Base-by-base conservation (phyloP, 2,113 vertebrate genomes). In the Crotalus tigris region DNA sequence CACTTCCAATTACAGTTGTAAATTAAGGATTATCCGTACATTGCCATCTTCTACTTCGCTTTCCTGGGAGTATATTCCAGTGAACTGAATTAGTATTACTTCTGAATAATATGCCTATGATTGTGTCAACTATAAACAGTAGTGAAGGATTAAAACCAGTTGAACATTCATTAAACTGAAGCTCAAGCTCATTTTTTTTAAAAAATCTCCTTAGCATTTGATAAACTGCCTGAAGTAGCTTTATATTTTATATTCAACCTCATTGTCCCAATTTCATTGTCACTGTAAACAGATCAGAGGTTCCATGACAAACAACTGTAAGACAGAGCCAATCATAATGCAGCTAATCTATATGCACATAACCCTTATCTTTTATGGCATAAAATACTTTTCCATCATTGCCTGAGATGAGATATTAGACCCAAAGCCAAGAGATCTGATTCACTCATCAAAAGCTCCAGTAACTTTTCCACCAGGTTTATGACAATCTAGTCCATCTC, bases 381-480 rank as follows among this genome's bases (percentile, higher is more conserved):
- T 49, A 12, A 95, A 85, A 87, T 93, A 44, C 1, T 1, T 85
- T 93, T 53, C 85, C 94, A 39, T 58, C 92, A 0, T 29, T 91
- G 95, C 94, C 95, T 24, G 95, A 55, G 94, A 93, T 9, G 85
- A 95, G 55, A 1, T 1, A 46, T 33, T 12, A 49, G 90, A 95
- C 94, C 92, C 92, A 87, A 93, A 91, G 94, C 91, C 44, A 39
- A 69, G 58, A 94, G 91, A 94, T 61, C 93, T 51, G 85, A 95
- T 94, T 95, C 96, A 97, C 96, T 95, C 96, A 95, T 49, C 96
- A 92, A 90, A 89, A 0, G 85, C 6, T 91, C 24, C 95, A 95
- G 95, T 93, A 59, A 2, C 95, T 95, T 85, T 96, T 94, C 94
- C 95, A 95, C 94, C 44, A 4, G 11, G 13, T 94, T 96, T 93